Conservation (phyloP, 1,140 invertebrate genomes). For the Aphidius gifuensis region DNA sequence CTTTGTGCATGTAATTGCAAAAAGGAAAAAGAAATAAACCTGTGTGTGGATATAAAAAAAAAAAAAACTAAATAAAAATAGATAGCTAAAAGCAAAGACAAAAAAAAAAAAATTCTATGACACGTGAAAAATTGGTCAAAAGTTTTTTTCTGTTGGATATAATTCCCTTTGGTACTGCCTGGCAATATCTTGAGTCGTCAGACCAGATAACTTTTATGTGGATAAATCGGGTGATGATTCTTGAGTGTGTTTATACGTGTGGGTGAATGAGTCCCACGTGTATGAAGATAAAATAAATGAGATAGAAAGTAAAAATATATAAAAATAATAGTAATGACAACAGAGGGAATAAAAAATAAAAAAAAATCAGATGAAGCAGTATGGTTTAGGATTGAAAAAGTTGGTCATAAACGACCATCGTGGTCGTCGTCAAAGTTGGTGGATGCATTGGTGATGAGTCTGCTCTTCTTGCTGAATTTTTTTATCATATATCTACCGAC, state of each 20-base stretch:
- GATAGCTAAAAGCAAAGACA: neutral
- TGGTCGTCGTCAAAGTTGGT: neutral
- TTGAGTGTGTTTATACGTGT: neutral
- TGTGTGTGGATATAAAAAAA: constrained; percentile 5
- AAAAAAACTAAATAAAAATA: neutral
- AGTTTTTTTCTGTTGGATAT: neutral
- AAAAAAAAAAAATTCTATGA: neutral
- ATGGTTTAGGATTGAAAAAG: constrained; percentile 32
- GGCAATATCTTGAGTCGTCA: constrained; percentile 8
- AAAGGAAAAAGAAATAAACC: neutral
- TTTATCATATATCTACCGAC: too few species aligned
- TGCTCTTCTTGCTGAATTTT: constrained; percentile 10
- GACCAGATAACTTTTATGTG: neutral
- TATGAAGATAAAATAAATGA: constrained; percentile 8
- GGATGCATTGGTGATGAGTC: neutral
- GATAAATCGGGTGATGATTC: constrained; percentile 8
- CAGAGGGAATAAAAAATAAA: neutral
- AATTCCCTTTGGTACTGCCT: neutral
- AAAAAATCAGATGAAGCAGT: constrained; percentile 8
- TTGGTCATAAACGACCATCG: constrained; percentile 22
- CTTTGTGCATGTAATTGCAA: too few species aligned
- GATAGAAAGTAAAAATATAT: neutral
- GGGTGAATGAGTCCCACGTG: neutral
- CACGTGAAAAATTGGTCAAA: constrained; percentile 8
- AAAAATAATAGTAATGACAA: neutral